phyloP scores from a whole-genome alignment of 1,140 invertebrate genomes.

The Spodoptera frugiperda region DNA sequence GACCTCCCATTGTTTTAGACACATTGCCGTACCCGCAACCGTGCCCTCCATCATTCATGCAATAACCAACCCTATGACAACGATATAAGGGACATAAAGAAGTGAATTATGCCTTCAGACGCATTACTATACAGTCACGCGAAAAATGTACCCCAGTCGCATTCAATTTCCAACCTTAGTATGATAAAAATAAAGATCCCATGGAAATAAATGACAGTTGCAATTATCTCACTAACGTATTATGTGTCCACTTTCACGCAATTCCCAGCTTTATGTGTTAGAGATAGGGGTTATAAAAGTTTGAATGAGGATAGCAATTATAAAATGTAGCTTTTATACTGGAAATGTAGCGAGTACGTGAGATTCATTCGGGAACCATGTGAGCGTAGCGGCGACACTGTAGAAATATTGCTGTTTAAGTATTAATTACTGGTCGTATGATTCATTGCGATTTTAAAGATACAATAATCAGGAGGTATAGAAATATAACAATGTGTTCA shows the following conservation, averaged over 20 bases:
- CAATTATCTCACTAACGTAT: slow-evolving; percentile 29
- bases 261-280: slow-evolving; percentile 1
- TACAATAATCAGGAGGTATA: not conserved
- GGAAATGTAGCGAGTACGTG: slow-evolving; percentile 19
- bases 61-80: slow-evolving; percentile 26
- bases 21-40: slow-evolving; percentile 28
- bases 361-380: slow-evolving; percentile 17
- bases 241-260: not conserved
- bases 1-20: slow-evolving; percentile 41
- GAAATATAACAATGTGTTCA: not conserved
- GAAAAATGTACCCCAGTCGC: not conserved
- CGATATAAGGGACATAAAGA: slow-evolving; percentile 26
- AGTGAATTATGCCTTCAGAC: slow-evolving; percentile 18
- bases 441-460: not conserved
- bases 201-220: slow-evolving; percentile 14
- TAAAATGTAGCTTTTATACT: slow-evolving; percentile 32
- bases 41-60: slow-evolving; percentile 3
- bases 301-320: slow-evolving; percentile 29
- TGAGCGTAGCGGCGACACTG: slow-evolving; percentile 5
- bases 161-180: slow-evolving; percentile 15
- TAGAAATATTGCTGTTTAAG: not conserved
- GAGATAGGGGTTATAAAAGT: not conserved
- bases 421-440: not conserved
- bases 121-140: slow-evolving; percentile 9
- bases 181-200: not conserved